Evolutionary conservation across 2,888 invertebrate genomes (phyloP).

Genomic region (Poecilobothrus nobilitatus): DNA sequence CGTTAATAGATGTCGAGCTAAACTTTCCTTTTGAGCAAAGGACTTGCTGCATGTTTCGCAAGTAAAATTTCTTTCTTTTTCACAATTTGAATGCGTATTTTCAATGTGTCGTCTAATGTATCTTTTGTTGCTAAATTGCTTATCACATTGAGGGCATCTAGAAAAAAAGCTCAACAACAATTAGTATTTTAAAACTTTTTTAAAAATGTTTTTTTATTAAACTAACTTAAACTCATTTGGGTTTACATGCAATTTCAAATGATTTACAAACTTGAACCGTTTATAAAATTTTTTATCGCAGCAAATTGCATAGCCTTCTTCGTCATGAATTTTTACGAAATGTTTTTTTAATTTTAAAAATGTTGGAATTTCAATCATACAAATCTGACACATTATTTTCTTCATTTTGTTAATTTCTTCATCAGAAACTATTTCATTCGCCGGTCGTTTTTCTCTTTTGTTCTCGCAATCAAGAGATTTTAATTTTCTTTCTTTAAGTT

Average conservation of each 20-base stretch:
- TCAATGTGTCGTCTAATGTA: neutral
- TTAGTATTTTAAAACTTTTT: neutral
- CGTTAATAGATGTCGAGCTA: neutral
- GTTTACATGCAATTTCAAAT: slow-evolving; percentile 38
- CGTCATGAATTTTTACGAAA: slow-evolving; percentile 34
- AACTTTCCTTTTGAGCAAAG: neutral
- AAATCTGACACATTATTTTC: slow-evolving; percentile 34
- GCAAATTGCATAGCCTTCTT: slow-evolving; percentile 36
- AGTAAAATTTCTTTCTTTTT: neutral
- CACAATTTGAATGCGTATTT: neutral
- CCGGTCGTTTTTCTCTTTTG: neutral
- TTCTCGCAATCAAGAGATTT: neutral
- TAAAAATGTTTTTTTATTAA: slow-evolving; percentile 33
- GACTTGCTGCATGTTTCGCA: neutral
- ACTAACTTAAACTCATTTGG: slow-evolving; percentile 30
- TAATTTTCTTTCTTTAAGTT: no score
- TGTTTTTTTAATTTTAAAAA: slow-evolving; percentile 36
- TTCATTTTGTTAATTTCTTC: slow-evolving; percentile 25
- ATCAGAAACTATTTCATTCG: neutral
- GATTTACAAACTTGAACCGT: slow-evolving; percentile 37
- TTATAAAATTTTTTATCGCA: slow-evolving; percentile 40
- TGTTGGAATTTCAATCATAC: slow-evolving; percentile 33
- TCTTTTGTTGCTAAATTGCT: neutral
- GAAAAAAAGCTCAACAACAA: no score
- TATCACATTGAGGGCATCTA: no score